Conservation (phyloP, 2,113 vertebrate genomes). For the Platycercus adscitus region DNA sequence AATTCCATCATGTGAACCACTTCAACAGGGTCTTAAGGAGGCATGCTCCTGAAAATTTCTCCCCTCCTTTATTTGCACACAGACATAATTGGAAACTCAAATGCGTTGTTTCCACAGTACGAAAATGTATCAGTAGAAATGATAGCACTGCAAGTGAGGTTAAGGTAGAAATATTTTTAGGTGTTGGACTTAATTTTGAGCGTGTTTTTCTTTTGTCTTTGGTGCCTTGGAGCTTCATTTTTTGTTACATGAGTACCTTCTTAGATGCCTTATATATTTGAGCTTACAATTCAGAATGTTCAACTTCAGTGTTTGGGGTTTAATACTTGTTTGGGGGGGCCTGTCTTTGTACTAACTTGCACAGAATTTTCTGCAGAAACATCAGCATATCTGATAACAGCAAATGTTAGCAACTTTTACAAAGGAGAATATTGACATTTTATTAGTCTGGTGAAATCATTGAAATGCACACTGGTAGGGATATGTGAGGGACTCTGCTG, state of each 20-base stretch:
- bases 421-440: not conserved
- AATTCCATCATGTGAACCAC: not conserved
- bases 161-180: not conserved
- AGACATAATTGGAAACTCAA: not conserved
- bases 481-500: not conserved
- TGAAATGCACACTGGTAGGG: rapidly evolving
- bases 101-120: not conserved
- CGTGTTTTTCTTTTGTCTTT: not conserved
- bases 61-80: not conserved
- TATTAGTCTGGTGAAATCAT: not conserved
- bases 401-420: not conserved
- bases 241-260: not conserved
- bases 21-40: not conserved
- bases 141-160: not conserved
- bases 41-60: not conserved
- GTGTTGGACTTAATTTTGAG: not conserved
- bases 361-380: not conserved
- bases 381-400: not conserved
- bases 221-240: not conserved
- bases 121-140: not conserved
- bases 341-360: not conserved
- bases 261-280: not conserved
- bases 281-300: not conserved
- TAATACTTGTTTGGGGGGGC: not conserved
- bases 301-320: not conserved